Base-by-base conservation (phyloP, 1,140 invertebrate species). In the Oedothorax gibbosus region DNA sequence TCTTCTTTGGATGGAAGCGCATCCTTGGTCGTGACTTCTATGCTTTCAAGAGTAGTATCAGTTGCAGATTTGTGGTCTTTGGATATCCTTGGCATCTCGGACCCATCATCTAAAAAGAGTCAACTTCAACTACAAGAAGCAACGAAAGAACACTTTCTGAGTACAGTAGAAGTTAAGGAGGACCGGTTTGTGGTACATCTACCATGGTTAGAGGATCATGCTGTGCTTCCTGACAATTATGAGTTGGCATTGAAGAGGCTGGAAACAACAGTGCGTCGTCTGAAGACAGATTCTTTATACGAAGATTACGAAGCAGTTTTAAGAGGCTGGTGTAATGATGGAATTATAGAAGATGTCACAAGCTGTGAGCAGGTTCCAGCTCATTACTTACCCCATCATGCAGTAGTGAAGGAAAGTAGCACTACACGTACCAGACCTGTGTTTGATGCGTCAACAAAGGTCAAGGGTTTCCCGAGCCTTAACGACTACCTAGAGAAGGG, bases 1-100 rank as follows among this genome's bases (percentile, higher is more conserved):
- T 9, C 10, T 20, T 35, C 20, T 20, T n/a, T 68, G 4, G 10
- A 6, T 15, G 15, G 71, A 7, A 73, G 53, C 57, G 18, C 68
- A 18, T 20, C 18, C 15, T n/a, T 84, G 9, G 10, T 65, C 5
- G 86, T 86, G 7, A 86, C 80, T 11, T 80, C 86, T 0, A 85
- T 89, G 86, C 86, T 88, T 56, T 50, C 81, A 0, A 75, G 49
- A 14, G 56, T 87, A 4, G 80, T 77, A 0, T 53, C 83, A 14
- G 62, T 90, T n/a, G 77, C 85, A 0, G 87, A 90, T 64, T 87
- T 91, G 18, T 91, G 90, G 89, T 64, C 75, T 14, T 82, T 90
- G 12, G 90, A 90, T 75, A 85, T 87, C 20, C 56, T 91, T 9
- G 90, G 90, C 20, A 91, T 91, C 60, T 60, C 7, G 9, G 89